Percentiles rank a stretch among this genome's conserved stretches.
Evolutionary conservation across 1,140 invertebrate species (phyloP).

Genomic region (Drosophila takahashii): DNA sequence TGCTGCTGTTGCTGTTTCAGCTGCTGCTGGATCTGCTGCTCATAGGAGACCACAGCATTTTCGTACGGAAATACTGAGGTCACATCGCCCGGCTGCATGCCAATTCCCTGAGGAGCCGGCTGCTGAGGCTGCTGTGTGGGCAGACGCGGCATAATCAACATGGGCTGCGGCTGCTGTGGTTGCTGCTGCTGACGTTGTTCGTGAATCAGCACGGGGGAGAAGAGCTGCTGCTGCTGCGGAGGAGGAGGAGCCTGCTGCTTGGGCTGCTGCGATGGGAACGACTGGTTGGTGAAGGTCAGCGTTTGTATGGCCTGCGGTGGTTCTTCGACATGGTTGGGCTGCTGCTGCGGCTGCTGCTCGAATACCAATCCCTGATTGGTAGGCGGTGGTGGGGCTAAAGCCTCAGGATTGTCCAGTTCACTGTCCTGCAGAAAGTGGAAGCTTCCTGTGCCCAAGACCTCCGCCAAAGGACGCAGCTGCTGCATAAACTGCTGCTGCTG

Average conservation of each 20-base stretch:
- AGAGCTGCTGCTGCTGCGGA: constrained; percentile 61
- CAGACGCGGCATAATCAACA: constrained; percentile 66
- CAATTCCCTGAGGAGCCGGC: constrained; percentile 60
- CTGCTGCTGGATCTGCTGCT: constrained; percentile 76
- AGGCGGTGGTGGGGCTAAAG: constrained; percentile 52
- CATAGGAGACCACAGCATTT: constrained; percentile 62
- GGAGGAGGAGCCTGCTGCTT: constrained; percentile 33
- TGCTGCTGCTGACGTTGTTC: constrained; percentile 60
- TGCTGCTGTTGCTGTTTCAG: constrained; percentile 57
- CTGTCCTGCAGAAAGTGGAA: constrained; percentile 92
- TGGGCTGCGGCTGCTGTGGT: constrained; percentile 57
- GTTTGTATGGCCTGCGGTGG: constrained; percentile 87
- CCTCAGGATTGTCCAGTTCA: constrained; percentile 89
- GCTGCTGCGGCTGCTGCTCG: constrained; percentile 55
- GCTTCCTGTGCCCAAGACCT: constrained; percentile 88
- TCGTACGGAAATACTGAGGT: constrained; percentile 70
- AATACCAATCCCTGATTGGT: constrained; percentile 60
- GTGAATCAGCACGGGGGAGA: constrained; percentile 67
- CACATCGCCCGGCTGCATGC: constrained; percentile 77
- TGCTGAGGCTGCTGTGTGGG: constrained; percentile 50
- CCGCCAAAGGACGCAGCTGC: constrained; percentile 88
- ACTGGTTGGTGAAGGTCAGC: constrained; percentile 92
- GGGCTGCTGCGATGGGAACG: constrained; percentile 86
- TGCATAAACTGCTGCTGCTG: constrained; percentile 84
- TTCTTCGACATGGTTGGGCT: constrained; percentile 70